Base-by-base conservation (phyloP, 2,888 invertebrate genomes). In the Andrena haemorrhoa region DNA sequence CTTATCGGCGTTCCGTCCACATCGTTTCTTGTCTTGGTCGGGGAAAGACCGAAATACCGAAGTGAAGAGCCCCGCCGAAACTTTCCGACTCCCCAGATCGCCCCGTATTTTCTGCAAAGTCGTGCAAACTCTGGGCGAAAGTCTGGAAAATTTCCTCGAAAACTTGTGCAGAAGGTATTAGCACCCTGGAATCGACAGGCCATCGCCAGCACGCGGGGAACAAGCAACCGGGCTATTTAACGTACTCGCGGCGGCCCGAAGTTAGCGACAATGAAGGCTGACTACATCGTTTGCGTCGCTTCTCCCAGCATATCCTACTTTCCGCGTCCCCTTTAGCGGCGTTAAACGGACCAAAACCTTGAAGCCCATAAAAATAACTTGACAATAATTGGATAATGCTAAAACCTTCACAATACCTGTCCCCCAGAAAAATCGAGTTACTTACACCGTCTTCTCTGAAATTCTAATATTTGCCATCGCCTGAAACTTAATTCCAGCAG, bases 71-170 rank as follows among this genome's bases (percentile, higher is more conserved):
- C 68, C 74, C 70, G 35, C 33, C 56, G 66, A 76, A 87, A 80
- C 75, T 83, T 74, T 31, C 64, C 61, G 82, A 87, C 77, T 83
- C 69, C 26, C 81, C 70, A 82, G 85, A 87, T 82, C 83, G 83
- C 76, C 77, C 69, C 75, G 74, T 68, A 75, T 84, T 75, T 76
- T 61, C 66, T 20, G 16, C 33, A 41, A 75, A 86, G 80, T 76
- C 75, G 58, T 47, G 78, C 66, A 76, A 87, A 87, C 86, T 87
- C 41, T n/a, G 49, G 31, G 51, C 66, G 68, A 75, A 85, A 71
- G 83, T 85, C 75, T 58, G 75, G 79, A 77, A 85, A 87, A 87
- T 86, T 76, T 85, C 65, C 73, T 31, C 56, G 77, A 79, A 72
- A 86, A 80, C 74, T 86, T 61, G 66, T 20, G 61, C 56, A 69